phyloP scores from a whole-genome alignment of 2,113 vertebrate species.

The Scomber japonicus region DNA sequence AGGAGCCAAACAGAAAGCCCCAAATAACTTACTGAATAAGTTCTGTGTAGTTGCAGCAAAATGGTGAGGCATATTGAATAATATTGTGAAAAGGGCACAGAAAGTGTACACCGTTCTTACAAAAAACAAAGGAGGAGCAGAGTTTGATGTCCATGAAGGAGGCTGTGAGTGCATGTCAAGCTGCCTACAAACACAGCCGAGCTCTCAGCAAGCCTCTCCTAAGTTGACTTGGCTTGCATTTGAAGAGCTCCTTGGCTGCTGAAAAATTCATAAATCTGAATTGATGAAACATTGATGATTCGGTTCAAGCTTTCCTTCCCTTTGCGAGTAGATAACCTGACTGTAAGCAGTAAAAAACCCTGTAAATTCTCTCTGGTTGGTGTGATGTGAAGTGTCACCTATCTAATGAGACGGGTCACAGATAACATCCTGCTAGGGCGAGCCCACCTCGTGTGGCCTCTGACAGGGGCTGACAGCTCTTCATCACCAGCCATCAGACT shows the following conservation, averaged over 20 bases:
- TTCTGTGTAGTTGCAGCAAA: constrained; percentile 11
- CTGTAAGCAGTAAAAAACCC: constrained; percentile 43
- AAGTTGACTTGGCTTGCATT: constrained; percentile 57
- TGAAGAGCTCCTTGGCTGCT: constrained; percentile 70
- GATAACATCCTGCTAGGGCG: not conserved
- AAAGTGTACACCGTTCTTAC: constrained; percentile 26
- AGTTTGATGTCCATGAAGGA: constrained; percentile 47
- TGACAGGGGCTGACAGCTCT: constrained; percentile 9
- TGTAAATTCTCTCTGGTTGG: constrained; percentile 11
- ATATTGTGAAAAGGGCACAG: constrained; percentile 18
- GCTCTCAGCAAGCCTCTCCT: constrained; percentile 62
- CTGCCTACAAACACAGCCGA: constrained; percentile 47
- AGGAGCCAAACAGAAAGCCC: constrained; percentile 15
- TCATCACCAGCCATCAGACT: constrained; percentile 24
- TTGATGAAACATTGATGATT: constrained; percentile 78
- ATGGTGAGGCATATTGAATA: not conserved
- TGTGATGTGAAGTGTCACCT: constrained; percentile 14
- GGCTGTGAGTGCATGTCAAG: constrained; percentile 55
- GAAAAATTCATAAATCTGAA: constrained; percentile 72
- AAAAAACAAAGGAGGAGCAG: constrained; percentile 18
- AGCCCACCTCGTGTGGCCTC: not conserved
- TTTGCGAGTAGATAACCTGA: constrained; percentile 46
- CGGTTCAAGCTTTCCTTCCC: constrained; percentile 52
- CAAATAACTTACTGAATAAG: constrained; percentile 23
- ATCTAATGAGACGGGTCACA: constrained; percentile 30